phyloP scores from a whole-genome alignment of 2,888 invertebrate species.

The Lutraria lutraria region DNA sequence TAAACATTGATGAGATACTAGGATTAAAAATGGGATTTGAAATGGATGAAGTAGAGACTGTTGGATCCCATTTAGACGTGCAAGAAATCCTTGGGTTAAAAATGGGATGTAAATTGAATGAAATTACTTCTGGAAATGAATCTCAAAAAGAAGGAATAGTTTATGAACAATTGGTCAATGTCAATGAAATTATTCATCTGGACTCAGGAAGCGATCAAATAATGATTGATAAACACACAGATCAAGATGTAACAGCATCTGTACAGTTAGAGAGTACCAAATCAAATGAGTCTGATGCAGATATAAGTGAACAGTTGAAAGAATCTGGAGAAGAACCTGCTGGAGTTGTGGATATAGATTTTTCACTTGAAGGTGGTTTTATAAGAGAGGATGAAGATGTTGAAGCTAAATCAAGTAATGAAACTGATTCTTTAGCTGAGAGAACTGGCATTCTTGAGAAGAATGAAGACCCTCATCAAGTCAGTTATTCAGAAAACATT shows the following conservation, averaged over 20 bases:
- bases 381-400: slow-evolving; percentile 47
- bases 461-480: neutral
- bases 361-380: slow-evolving; percentile 63
- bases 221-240: neutral
- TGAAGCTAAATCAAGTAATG: neutral
- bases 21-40: slow-evolving; percentile 53
- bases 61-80: neutral
- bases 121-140: neutral
- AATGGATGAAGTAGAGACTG: slow-evolving; percentile 48
- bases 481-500: neutral
- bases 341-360: neutral
- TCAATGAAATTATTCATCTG: slow-evolving; percentile 61
- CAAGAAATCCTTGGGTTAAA: slow-evolving; percentile 47
- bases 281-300: neutral
- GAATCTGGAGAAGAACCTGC: neutral
- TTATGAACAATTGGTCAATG: slow-evolving; percentile 57
- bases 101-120: slow-evolving; percentile 34
- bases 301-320: neutral
- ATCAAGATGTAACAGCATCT: neutral
- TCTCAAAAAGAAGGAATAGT: slow-evolving; percentile 34
- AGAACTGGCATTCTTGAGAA: neutral
- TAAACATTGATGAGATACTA: slow-evolving; percentile 36
- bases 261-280: neutral
- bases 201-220: neutral
- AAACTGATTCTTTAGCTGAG: neutral